Evolutionary conservation across 2,888 invertebrate species (phyloP).

Genomic region (Tinea pellionella): DNA sequence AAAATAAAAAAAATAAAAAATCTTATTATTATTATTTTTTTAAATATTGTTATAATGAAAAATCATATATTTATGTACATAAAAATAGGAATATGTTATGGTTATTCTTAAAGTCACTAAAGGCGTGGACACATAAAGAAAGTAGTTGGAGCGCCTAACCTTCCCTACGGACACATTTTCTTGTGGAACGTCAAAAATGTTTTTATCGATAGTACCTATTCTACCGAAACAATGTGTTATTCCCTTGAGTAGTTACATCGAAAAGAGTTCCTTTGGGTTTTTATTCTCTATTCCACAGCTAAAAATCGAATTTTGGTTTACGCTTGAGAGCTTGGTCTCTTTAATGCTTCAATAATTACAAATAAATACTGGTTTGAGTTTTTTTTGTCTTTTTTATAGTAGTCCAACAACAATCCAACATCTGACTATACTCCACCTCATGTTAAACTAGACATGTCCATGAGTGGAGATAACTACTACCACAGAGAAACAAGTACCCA

Average conservation of each 20-base stretch:
- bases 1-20: too few relatives aligned
- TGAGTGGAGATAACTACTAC: too few relatives aligned
- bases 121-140: slow-evolving; percentile 2
- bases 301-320: slow-evolving; percentile 5
- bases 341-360: background rate
- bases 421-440: too few relatives aligned
- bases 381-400: too few relatives aligned
- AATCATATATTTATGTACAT: too few relatives aligned
- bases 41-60: too few relatives aligned
- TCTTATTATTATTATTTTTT: too few relatives aligned
- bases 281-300: background rate
- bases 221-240: background rate
- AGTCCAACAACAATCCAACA: too few relatives aligned
- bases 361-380: background rate
- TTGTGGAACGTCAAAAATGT: slow-evolving; percentile 12
- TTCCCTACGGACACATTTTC: slow-evolving; percentile 11
- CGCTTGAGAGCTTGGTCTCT: background rate
- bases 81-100: too few relatives aligned
- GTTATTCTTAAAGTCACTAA: background rate
- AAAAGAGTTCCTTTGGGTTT: background rate
- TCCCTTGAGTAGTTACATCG: background rate
- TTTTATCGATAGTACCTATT: slow-evolving; percentile 13
- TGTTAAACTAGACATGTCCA: too few relatives aligned
- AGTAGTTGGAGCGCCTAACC: background rate
- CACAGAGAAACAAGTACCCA: too few relatives aligned